Conservation (phyloP, 1,140 invertebrate species). For the Steinernema feltiae region DNA sequence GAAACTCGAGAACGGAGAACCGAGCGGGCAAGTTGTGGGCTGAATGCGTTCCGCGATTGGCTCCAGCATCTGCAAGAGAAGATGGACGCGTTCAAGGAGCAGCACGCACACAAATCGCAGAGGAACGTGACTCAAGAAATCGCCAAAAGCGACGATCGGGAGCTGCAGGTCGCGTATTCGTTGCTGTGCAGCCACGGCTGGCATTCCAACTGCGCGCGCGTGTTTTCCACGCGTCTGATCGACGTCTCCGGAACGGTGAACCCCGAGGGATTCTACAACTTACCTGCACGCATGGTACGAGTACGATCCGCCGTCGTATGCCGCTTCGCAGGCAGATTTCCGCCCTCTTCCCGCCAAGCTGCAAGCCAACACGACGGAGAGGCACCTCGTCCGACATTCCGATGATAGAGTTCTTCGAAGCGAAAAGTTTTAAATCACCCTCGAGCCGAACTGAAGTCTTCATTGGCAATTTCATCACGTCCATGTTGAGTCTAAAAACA, state of each 20-base stretch:
- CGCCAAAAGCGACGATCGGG: conserved; percentile 6
- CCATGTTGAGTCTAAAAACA: no score
- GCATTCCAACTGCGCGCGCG: conserved; percentile 55
- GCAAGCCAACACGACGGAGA: conserved; percentile 73
- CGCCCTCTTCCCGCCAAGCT: conserved; percentile 76
- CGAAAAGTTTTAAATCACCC: no score
- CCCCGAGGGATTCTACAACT: conserved; percentile 91
- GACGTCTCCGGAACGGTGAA: conserved; percentile 83
- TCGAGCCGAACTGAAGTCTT: no score
- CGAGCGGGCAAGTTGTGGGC: conserved; percentile 50
- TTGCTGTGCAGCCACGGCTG: conserved; percentile 51
- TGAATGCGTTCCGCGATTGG: conserved; percentile 53
- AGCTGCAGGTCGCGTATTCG: conserved; percentile 43
- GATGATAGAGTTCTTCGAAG: no score
- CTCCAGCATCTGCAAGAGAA: conserved; percentile 43
- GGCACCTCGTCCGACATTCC: conserved; percentile 58
- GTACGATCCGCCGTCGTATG: conserved; percentile 89
- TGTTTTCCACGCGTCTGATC: conserved; percentile 69
- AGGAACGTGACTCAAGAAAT: background rate
- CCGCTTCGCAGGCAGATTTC: no score
- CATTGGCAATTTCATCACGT: no score
- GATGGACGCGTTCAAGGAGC: conserved; percentile 29
- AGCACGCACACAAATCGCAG: background rate
- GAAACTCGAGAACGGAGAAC: conserved; percentile 46
- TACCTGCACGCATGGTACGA: conserved; percentile 85